phyloP scores from a whole-genome alignment of 2,888 invertebrate genomes.

The Acleris sparsana region DNA sequence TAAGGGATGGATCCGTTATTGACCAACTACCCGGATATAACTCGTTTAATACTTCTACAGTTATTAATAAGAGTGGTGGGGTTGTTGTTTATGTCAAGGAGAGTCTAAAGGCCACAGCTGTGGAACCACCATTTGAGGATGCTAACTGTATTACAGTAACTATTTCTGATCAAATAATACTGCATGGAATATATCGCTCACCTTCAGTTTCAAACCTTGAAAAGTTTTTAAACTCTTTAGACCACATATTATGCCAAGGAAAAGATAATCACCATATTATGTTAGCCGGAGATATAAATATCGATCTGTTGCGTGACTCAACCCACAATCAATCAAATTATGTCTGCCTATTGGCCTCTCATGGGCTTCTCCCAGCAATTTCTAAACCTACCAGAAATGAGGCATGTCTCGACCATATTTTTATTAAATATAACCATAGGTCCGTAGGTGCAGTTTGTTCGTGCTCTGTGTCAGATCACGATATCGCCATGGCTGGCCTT shows the following conservation, averaged over 20 bases:
- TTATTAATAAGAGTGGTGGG: background rate
- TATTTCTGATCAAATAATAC: too few relatives aligned
- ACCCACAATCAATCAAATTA: background rate
- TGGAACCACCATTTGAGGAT: too few relatives aligned
- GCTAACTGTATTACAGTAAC: too few relatives aligned
- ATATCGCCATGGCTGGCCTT: too few relatives aligned
- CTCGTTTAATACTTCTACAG: too few relatives aligned
- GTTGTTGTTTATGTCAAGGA: too few relatives aligned
- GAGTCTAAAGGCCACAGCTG: too few relatives aligned
- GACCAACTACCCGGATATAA: too few relatives aligned
- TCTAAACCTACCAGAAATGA: background rate
- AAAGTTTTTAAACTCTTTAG: slow-evolving; percentile 3
- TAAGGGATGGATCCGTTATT: too few relatives aligned
- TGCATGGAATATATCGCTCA: slow-evolving; percentile 15
- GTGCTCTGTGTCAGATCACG: too few relatives aligned
- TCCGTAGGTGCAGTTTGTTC: background rate
- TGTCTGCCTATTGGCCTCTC: background rate
- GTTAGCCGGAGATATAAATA: slow-evolving; percentile 7
- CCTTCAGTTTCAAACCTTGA: slow-evolving; percentile 5
- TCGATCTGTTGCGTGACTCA: background rate
- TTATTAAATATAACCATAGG: background rate
- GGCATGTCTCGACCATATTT: slow-evolving; percentile 9
- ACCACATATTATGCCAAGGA: background rate
- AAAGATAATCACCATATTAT: background rate
- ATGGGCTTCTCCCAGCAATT: slow-evolving; percentile 5